phyloP scores from a whole-genome alignment of 2,797 vertebrate species.

The Halcyon leucocephala region DNA sequence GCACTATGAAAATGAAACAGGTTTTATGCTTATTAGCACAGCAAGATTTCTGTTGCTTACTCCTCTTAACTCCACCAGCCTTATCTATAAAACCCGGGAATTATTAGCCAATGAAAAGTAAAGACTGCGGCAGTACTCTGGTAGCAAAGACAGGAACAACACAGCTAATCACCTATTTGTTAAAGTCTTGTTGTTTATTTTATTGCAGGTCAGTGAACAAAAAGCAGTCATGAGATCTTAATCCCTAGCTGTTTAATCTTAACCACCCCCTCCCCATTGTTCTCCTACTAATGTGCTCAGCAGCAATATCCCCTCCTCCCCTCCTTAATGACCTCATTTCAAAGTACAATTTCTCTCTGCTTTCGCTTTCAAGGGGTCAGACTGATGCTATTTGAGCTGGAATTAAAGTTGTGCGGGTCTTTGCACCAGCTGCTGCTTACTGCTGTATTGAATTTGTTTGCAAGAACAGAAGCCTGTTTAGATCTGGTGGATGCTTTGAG shows the following conservation, averaged over 20 bases:
- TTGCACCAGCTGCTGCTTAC: neutral
- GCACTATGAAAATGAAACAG: neutral
- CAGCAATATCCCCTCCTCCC: neutral
- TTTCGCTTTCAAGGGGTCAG: neutral
- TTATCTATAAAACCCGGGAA: neutral
- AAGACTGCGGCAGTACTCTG: neutral
- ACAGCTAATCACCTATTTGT: slow-evolving; percentile 15
- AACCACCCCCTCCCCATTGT: neutral
- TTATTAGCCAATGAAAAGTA: neutral
- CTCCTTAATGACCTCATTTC: slow-evolving; percentile 21
- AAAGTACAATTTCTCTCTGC: neutral
- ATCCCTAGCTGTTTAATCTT: slow-evolving; percentile 54
- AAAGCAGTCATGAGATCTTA: slow-evolving; percentile 53
- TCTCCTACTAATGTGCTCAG: neutral
- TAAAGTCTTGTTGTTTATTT: slow-evolving; percentile 21
- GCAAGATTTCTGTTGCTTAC: neutral
- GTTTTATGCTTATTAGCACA: neutral
- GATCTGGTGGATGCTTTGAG: neutral
- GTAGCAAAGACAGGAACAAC: neutral
- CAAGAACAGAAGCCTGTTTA: neutral
- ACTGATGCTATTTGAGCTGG: neutral
- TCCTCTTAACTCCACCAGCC: neutral
- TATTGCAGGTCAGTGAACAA: slow-evolving; percentile 46
- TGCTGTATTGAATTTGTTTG: neutral
- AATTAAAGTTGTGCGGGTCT: neutral